Conservation (phyloP, 2,888 invertebrate genomes). For the Chorisops tibialis region DNA sequence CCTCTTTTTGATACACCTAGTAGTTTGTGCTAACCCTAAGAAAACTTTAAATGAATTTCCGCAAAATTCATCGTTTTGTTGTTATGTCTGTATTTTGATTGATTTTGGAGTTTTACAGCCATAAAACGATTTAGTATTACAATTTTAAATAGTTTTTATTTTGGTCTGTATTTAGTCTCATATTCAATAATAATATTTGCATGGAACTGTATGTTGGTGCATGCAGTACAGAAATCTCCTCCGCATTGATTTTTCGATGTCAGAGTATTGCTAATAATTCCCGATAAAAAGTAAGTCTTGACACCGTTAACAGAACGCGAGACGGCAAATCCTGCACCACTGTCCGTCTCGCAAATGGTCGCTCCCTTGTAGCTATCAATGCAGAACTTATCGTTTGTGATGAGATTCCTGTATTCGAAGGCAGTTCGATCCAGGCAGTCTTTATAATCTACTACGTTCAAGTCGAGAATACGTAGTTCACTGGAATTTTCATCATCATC, state of each 20-base stretch:
- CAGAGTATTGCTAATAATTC: slow-evolving; percentile 34
- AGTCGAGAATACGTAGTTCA: not conserved
- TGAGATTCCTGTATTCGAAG: slow-evolving; percentile 34
- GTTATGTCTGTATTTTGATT: too few species aligned
- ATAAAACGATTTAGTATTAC: too few species aligned
- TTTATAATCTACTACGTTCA: not conserved
- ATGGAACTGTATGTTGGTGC: slow-evolving; percentile 31
- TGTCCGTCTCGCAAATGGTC: slow-evolving; percentile 40
- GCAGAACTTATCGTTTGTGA: slow-evolving; percentile 46
- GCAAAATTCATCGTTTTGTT: too few species aligned
- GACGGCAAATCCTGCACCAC: slow-evolving; percentile 41
- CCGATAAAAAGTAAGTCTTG: slow-evolving; percentile 32
- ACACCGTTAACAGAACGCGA: slow-evolving; percentile 8
- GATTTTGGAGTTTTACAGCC: too few species aligned
- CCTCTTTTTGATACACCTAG: too few species aligned
- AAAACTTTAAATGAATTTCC: too few species aligned
- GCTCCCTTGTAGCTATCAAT: slow-evolving; percentile 36
- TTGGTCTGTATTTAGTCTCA: slow-evolving; percentile 11
- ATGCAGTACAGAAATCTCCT: slow-evolving; percentile 28
- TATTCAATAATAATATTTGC: slow-evolving; percentile 15
- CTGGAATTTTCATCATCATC: slow-evolving; percentile 25
- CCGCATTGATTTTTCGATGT: slow-evolving; percentile 30
- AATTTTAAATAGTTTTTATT: too few species aligned
- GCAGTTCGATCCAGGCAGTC: slow-evolving; percentile 8
- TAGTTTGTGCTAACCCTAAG: too few species aligned